phyloP scores from a whole-genome alignment of 2,113 vertebrate species.

The Paramisgurnus dabryanus region DNA sequence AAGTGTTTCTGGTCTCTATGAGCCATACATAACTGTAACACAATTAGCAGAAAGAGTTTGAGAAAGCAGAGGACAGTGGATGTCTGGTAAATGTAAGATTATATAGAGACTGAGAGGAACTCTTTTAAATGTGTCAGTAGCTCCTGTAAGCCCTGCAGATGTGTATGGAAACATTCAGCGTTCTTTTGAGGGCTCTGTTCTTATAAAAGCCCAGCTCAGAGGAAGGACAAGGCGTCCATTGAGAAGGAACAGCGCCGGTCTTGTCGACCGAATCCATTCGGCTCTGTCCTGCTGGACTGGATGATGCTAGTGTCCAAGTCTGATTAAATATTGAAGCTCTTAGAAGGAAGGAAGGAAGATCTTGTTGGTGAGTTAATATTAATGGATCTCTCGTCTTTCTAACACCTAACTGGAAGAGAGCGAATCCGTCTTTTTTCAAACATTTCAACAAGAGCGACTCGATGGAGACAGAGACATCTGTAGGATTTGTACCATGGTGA shows the following conservation, averaged over 20 bases:
- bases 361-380: slow-evolving; percentile 79
- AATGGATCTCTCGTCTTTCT: slow-evolving; percentile 78
- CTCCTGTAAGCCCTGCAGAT: slow-evolving; percentile 27
- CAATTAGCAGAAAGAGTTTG: too few species aligned
- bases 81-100: too few species aligned
- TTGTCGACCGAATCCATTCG: slow-evolving; percentile 73
- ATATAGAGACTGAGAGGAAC: too few species aligned
- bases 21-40: too few species aligned
- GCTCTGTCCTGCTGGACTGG: slow-evolving; percentile 60
- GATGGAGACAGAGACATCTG: not conserved
- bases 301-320: slow-evolving; percentile 73
- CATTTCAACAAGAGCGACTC: not conserved
- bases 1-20: too few species aligned
- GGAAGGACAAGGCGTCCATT: slow-evolving; percentile 77
- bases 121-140: not conserved
- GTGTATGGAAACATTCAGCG: slow-evolving; percentile 67
- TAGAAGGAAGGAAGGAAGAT: slow-evolving; percentile 70
- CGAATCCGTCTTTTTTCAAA: not conserved
- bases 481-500: not conserved
- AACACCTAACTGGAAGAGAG: slow-evolving; percentile 60
- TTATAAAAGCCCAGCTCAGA: slow-evolving; percentile 63
- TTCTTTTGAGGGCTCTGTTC: slow-evolving; percentile 75
- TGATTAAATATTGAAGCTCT: slow-evolving; percentile 79
- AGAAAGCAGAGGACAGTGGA: too few species aligned
- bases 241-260: slow-evolving; percentile 76